A percentile compares a stretch with the other conserved stretches of the same genome.
Evolutionary conservation across 35 echinoderm and acorn worm species (phyloP).

Genomic region (Diadema setosum): DNA sequence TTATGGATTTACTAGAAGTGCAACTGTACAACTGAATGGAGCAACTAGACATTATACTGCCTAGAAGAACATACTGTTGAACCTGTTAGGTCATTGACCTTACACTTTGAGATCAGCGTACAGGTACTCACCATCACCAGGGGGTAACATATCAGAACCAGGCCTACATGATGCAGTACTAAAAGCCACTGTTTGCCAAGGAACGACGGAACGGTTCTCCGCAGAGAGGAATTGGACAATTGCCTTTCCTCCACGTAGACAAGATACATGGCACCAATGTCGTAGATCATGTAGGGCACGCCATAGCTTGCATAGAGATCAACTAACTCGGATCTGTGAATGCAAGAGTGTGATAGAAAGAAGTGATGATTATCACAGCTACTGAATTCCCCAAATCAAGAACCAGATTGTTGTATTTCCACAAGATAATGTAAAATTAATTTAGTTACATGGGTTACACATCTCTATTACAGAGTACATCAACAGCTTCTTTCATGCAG

Average conservation of each 20-base stretch:
- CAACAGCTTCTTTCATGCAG: no score
- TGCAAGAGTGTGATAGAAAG: background rate
- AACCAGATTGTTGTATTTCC: background rate
- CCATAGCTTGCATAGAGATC: conserved; percentile 26
- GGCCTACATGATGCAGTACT: background rate
- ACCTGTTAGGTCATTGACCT: background rate
- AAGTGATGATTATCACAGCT: background rate
- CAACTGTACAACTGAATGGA: no score
- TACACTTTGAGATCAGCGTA: background rate
- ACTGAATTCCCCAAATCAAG: background rate
- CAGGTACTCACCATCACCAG: conserved; percentile 54
- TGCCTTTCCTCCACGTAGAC: conserved; percentile 5
- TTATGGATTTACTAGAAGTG: no score
- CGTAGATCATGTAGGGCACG: conserved; percentile 57
- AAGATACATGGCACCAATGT: conserved; percentile 49
- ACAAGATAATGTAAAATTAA: background rate
- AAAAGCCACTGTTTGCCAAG: background rate
- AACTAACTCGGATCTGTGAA: conserved; percentile 23
- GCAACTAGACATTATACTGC: no score
- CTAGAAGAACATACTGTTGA: no score
- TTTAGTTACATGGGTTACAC: background rate
- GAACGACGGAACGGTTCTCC: background rate
- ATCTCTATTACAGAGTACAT: background rate
- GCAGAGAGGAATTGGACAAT: background rate
- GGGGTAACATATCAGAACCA: conserved; percentile 34